Evolutionary conservation across 2,797 vertebrate species (phyloP).

Genomic region (Rhynchotus rufescens): DNA sequence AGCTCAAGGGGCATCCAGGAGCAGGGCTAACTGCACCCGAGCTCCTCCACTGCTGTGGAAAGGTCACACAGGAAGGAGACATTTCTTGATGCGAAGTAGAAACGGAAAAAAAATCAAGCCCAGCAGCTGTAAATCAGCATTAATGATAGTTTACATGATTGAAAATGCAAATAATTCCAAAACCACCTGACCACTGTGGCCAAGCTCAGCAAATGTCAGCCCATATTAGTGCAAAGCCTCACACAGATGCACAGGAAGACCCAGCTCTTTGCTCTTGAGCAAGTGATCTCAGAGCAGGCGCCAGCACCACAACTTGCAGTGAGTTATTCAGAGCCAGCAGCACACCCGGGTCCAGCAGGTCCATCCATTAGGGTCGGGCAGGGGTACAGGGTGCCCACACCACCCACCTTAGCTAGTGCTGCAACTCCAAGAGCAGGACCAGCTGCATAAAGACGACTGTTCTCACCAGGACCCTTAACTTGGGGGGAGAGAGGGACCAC

Average conservation of each 20-base stretch:
- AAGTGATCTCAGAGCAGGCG: fast-evolving
- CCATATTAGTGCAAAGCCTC: not conserved
- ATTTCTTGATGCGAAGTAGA: not conserved
- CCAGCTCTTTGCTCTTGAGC: not conserved
- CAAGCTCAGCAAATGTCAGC: slow-evolving; percentile 19
- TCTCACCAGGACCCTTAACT: not conserved
- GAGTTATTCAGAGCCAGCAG: not conserved
- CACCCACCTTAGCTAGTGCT: not conserved
- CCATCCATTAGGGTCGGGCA: not conserved
- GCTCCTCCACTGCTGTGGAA: not conserved
- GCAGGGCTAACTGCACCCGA: fast-evolving
- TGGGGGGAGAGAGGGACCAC: not conserved
- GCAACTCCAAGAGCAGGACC: not conserved
- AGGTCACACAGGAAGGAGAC: slow-evolving; percentile 41
- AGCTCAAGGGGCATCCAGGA: not conserved
- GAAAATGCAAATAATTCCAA: slow-evolving; percentile 59
- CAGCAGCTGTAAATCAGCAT: not conserved
- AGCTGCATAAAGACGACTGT: not conserved
- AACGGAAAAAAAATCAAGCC: not conserved
- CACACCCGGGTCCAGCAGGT: not conserved
- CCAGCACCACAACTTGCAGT: not conserved
- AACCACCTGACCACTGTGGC: not conserved
- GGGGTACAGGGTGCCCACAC: not conserved
- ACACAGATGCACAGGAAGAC: slow-evolving; percentile 13
- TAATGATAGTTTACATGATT: slow-evolving; percentile 19